phyloP scores from a whole-genome alignment of 2,888 invertebrate genomes.

The Galerucella calmariensis region DNA sequence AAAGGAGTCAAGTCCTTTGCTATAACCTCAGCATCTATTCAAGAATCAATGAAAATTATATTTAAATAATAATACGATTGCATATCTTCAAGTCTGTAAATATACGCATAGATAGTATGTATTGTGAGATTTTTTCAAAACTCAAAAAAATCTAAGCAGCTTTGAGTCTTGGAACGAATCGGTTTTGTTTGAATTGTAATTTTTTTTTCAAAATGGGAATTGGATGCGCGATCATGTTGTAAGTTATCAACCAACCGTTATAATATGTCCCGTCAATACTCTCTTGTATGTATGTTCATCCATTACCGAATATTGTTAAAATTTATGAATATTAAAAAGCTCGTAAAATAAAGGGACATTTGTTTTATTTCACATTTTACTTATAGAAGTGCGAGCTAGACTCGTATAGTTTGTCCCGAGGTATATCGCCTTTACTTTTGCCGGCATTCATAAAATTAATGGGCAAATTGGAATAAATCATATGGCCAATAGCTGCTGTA shows the following conservation, averaged over 20 bases:
- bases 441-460: too few species aligned
- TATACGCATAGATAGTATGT: slow-evolving; percentile 25
- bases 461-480: too few species aligned
- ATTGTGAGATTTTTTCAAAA: slow-evolving; percentile 6
- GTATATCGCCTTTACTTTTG: too few species aligned
- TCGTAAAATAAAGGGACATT: not conserved
- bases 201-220: slow-evolving; percentile 11
- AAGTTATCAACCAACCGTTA: slow-evolving; percentile 54
- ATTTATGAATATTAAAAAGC: slow-evolving; percentile 60
- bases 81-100: slow-evolving; percentile 23
- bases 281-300: slow-evolving; percentile 65
- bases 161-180: slow-evolving; percentile 16
- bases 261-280: slow-evolving; percentile 65
- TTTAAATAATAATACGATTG: not conserved
- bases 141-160: not conserved
- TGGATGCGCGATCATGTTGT: slow-evolving; percentile 60
- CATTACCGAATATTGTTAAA: slow-evolving; percentile 66
- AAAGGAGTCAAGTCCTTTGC: too few species aligned
- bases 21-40: too few species aligned
- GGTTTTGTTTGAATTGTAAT: slow-evolving; percentile 23
- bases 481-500: too few species aligned
- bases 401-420: too few species aligned
- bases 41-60: too few species aligned
- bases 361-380: not conserved
- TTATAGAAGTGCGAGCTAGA: not conserved